Percentiles rank a stretch among this genome's conserved stretches.
Evolutionary conservation across 2,888 invertebrate species (phyloP).

Genomic region (Agrypnus murinus): DNA sequence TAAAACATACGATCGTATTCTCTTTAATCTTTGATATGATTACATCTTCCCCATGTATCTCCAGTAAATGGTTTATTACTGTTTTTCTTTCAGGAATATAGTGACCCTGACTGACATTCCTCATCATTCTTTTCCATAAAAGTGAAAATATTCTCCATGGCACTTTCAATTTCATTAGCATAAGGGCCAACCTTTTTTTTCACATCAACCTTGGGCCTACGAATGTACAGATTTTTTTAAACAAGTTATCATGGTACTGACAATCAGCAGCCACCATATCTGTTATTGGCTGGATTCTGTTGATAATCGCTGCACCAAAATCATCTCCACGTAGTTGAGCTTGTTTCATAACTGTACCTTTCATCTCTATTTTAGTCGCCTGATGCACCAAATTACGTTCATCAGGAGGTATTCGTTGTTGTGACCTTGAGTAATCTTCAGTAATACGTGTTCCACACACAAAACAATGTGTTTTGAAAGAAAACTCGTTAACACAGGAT

Average conservation of each 20-base stretch:
- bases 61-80: conserved; percentile 32
- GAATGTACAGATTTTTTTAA: conserved; percentile 14
- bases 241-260: conserved; percentile 23
- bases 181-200: conserved; percentile 33
- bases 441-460: conserved; percentile 28
- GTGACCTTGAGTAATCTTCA: conserved; percentile 35
- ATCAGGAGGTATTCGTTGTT: conserved; percentile 25
- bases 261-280: conserved; percentile 30
- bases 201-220: conserved; percentile 21
- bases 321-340: conserved; percentile 31
- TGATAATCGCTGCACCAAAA: conserved; percentile 30
- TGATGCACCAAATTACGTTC: conserved; percentile 35
- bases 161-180: conserved; percentile 29
- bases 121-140: conserved; percentile 33
- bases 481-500: conserved; percentile 23
- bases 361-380: conserved; percentile 25
- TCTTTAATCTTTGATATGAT: conserved; percentile 26
- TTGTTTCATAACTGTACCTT: conserved; percentile 35
- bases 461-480: conserved; percentile 30
- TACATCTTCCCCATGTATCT: conserved; percentile 22
- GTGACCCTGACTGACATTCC: conserved; percentile 18
- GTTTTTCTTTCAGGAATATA: conserved; percentile 30
- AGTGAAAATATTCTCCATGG: conserved; percentile 32
- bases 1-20: conserved; percentile 28
- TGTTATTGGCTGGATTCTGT: conserved; percentile 26